Evolutionary conservation across 2,888 invertebrate genomes (phyloP).

Genomic region (Cerceris ruficornis): DNA sequence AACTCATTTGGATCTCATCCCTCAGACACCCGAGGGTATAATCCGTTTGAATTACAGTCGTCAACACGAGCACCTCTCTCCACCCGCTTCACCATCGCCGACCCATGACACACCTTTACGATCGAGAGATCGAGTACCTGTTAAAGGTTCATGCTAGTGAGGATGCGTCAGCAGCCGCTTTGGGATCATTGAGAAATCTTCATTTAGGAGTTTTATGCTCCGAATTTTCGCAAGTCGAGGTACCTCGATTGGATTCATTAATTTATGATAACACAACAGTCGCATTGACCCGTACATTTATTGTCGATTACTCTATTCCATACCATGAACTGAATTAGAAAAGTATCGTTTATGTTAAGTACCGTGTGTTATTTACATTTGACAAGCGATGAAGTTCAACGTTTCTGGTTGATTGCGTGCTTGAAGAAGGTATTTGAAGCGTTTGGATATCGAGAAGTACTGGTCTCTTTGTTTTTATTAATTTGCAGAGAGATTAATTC

Average conservation of each 20-base stretch:
- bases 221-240: background rate
- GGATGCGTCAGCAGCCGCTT: conserved; percentile 36
- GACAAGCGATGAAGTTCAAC: too few relatives aligned
- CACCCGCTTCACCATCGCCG: conserved; percentile 60
- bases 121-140: conserved; percentile 73
- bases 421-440: too few relatives aligned
- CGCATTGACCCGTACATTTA: conserved; percentile 23
- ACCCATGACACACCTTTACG: conserved; percentile 39
- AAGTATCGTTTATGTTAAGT: conserved; percentile 10
- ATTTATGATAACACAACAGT: conserved; percentile 17
- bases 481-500: too few relatives aligned
- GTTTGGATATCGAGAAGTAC: too few relatives aligned
- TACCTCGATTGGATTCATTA: conserved; percentile 11
- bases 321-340: conserved; percentile 17
- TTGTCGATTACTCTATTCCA: conserved; percentile 26
- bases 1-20: conserved; percentile 74
- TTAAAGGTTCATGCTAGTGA: conserved; percentile 58
- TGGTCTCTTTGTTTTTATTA: too few relatives aligned
- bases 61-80: conserved; percentile 52
- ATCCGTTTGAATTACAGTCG: conserved; percentile 79
- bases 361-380: too few relatives aligned
- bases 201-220: conserved; percentile 12
- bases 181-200: conserved; percentile 57
- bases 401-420: too few relatives aligned
- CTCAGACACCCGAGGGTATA: conserved; percentile 72